Conservation (phyloP, 2,113 vertebrate species). For the Rhabdomys dilectus region DNA sequence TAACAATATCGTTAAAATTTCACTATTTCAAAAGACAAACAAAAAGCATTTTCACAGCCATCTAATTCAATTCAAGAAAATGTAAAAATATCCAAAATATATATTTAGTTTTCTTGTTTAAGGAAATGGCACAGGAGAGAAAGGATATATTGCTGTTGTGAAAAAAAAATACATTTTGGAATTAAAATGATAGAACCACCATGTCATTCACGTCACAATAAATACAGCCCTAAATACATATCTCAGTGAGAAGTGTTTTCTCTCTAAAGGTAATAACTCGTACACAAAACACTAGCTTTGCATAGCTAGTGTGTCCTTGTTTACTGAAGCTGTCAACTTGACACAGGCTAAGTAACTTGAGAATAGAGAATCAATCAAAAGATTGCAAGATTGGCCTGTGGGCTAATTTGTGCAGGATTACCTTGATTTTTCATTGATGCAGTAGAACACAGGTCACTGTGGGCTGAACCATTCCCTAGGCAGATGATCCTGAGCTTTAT, state of each 20-base stretch:
- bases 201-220: neutral
- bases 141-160: neutral
- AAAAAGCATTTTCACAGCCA: neutral
- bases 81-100: neutral
- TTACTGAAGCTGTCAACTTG: too few species aligned
- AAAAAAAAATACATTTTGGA: neutral
- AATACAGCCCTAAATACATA: neutral
- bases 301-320: neutral
- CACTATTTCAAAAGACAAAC: constrained; percentile 10
- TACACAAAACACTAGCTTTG: neutral
- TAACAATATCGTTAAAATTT: neutral
- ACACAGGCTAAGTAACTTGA: neutral
- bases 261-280: neutral
- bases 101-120: constrained; percentile 16
- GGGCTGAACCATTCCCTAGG: neutral
- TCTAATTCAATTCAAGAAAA: neutral
- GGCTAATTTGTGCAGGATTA: neutral
- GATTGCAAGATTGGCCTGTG: neutral
- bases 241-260: neutral
- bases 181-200: neutral
- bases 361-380: neutral
- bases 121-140: neutral
- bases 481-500: neutral
- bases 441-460: neutral
- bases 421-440: neutral